Conservation (phyloP, 2,113 vertebrate genomes). For the Ctenomys sociabilis region DNA sequence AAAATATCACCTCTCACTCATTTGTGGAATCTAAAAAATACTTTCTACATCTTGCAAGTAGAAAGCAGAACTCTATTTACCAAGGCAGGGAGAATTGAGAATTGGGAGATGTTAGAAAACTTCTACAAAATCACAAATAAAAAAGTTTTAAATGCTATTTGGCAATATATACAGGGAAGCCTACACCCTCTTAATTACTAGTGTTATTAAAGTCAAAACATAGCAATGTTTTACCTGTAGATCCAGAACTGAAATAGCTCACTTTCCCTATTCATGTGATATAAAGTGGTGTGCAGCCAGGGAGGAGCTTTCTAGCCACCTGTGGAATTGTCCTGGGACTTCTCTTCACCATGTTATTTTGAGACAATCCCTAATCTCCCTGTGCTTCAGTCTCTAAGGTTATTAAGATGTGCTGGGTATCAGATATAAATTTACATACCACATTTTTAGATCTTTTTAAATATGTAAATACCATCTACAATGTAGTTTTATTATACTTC, state of each 20-base stretch:
- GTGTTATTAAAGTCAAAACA: slow-evolving; percentile 9
- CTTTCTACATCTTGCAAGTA: neutral
- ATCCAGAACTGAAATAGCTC: neutral
- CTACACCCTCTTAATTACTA: neutral
- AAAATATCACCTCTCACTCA: neutral
- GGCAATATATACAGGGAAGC: neutral
- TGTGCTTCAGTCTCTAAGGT: neutral
- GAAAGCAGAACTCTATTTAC: neutral
- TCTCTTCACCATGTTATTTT: neutral
- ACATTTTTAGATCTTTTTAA: slow-evolving; percentile 27
- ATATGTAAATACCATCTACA: neutral
- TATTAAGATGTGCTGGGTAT: neutral
- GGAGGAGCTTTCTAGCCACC: too few species aligned
- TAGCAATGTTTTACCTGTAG: neutral
- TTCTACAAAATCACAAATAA: neutral
- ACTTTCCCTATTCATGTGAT: neutral
- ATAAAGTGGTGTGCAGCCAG: too few species aligned
- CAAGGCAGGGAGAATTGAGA: accelerated
- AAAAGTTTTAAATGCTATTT: neutral
- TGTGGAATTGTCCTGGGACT: neutral
- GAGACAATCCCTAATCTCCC: neutral
- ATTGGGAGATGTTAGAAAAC: neutral
- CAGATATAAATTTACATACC: neutral
- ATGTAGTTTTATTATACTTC: neutral
- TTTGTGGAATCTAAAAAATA: neutral